Conservation (phyloP, 2,113 vertebrate species). For the Sphaerodactylus townsendi region DNA sequence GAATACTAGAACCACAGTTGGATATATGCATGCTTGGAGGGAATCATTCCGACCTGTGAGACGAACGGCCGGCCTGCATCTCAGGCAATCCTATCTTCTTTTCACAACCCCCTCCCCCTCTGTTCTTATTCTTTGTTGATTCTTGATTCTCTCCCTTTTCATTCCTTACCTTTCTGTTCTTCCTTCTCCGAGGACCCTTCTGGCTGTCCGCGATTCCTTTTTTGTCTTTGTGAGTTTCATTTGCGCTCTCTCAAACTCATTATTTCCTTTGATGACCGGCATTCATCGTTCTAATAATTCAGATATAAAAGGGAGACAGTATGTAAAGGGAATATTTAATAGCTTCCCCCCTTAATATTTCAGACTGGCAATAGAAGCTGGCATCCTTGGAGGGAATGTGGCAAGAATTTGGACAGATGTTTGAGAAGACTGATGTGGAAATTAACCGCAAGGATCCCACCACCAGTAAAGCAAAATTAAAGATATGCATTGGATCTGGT, state of each 20-base stretch:
- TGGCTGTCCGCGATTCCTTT: conserved; percentile 61
- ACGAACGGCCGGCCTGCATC: background rate
- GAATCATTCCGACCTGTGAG: background rate
- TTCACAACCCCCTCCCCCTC: background rate
- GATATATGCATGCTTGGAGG: background rate
- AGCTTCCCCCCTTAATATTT: conserved; percentile 54
- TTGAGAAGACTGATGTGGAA: conserved; percentile 31
- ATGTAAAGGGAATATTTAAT: conserved; percentile 68
- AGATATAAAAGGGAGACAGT: conserved; percentile 55
- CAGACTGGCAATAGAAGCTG: conserved; percentile 35
- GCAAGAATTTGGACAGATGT: conserved; percentile 52
- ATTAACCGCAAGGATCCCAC: conserved; percentile 31
- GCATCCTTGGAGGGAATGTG: conserved; percentile 38
- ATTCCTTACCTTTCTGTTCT: conserved; percentile 61
- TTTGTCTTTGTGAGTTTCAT: conserved; percentile 68
- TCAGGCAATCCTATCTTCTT: background rate
- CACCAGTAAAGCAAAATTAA: conserved; percentile 25
- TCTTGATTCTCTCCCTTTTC: conserved; percentile 42
- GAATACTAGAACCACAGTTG: background rate
- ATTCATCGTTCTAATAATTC: conserved; percentile 72
- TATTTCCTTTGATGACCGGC: conserved; percentile 66
- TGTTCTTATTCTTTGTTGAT: conserved; percentile 24
- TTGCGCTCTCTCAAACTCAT: conserved; percentile 70
- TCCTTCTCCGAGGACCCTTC: conserved; percentile 62
- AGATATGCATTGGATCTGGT: conserved; percentile 16